Base-by-base conservation (phyloP, 2,888 invertebrate species). In the Eugnorisma glareosa region DNA sequence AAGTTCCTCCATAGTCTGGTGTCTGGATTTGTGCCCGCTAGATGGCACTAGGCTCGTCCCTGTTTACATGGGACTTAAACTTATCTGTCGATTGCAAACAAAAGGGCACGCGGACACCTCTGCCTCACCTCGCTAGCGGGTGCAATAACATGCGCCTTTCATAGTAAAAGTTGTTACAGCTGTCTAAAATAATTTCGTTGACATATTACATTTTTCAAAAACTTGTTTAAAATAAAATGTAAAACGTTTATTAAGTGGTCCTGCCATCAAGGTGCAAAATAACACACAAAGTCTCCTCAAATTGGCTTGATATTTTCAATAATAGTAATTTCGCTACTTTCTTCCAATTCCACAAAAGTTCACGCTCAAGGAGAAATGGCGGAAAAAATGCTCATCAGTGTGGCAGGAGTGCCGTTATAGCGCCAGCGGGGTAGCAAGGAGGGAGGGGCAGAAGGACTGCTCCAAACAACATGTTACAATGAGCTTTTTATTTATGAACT, bases 351-450 rank as follows among this genome's bases (percentile, higher is more conserved):
- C 59, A 48, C 69, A 31, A 83, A 83, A 85, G 88, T 85, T 81
- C 80, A 86, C 75, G 78, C 75, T 84, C 87, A 87, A 86, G 81
- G 87, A 79, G 75, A 79, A 73, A 67, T 81, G 28, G 48, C 11
- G 45, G 37, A 79, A 76, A 74, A 79, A 80, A 74, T 57, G 45
- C 37, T 57, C 67, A 73, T 71, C 75, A 61, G 72, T 73, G 75
- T 72, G 69, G 72, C 79, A 72, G 70, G 63, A 83, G 81, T 81
- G 63, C 86, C 78, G 87, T 85, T 88, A 86, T 73, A 87, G 73
- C 71, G 67, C 59, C 57, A 59, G 37, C 43, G 48, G 37, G 24
- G 37, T 28, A 37, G 54, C 48, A 48, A 43, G 7, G 24, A 24
- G 35, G 24, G 13, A n/a, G 3, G 11, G 28, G 1, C 61, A 73